Base-by-base conservation (phyloP, 1,140 invertebrate species). In the Dendroctonus ponderosae region DNA sequence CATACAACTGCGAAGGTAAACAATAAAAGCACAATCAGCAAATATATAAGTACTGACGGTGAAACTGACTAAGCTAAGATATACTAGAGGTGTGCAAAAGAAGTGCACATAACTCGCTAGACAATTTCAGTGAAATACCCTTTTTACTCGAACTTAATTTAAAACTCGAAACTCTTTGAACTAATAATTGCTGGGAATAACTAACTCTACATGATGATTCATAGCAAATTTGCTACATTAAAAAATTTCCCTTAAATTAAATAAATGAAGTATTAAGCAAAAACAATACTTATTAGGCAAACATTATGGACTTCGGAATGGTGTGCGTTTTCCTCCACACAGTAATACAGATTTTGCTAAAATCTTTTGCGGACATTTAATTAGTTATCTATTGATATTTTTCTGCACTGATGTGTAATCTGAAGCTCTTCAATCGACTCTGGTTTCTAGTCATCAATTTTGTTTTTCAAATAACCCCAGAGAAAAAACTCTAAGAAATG, bases 221-320 rank as follows among this genome's bases (percentile, higher is more conserved):
- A n/a, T n/a, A n/a, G n/a, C n/a, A n/a, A n/a, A n/a, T n/a, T n/a
- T n/a, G n/a, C n/a, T n/a, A n/a, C n/a, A n/a, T n/a, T n/a, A n/a
- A n/a, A n/a, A n/a, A n/a, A n/a, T n/a, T n/a, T n/a, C n/a, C n/a
- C n/a, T n/a, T n/a, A n/a, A n/a, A n/a, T n/a, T n/a, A n/a, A n/a
- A n/a, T n/a, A n/a, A n/a, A n/a, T 7, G 43, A 44, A 44, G 43
- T 44, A 44, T 7, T 7, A 7, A 44, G n/a, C 43, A 44, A 44
- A 44, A 44, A 44, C 7, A 44, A 44, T 44, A 44, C n/a, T 44
- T 44, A 44, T 44, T 44, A 44, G 43, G n/a, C 43, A 44, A n/a
- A 44, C n/a, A 7, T n/a, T 7, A 7, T 44, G 7, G n/a, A n/a
- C n/a, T 7, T n/a, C 43, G n/a, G n/a, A 44, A 44, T 44, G 7